Percentiles rank a stretch among this genome's conserved stretches.
Evolutionary conservation across 1,140 invertebrate genomes (phyloP).

Genomic region (Drosophila ohnishii): DNA sequence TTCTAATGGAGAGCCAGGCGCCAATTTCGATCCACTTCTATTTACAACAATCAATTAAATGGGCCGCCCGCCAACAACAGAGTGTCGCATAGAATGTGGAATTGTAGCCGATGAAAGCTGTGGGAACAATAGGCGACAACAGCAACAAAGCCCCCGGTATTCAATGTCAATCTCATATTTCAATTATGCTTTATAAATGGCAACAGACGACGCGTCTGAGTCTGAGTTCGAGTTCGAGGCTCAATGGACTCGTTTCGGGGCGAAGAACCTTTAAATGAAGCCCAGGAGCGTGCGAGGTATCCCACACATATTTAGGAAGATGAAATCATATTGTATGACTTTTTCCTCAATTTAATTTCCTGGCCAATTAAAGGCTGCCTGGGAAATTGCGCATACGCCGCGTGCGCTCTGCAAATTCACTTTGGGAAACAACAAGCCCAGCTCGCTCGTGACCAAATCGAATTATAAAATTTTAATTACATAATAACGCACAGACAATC

Average conservation of each 20-base stretch:
- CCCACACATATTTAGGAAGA: conserved; percentile 11
- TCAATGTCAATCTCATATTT: conserved; percentile 81
- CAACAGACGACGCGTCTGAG: conserved; percentile 64
- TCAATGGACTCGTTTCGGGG: conserved; percentile 28
- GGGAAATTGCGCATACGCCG: conserved; percentile 47
- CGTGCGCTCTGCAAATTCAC: conserved; percentile 13
- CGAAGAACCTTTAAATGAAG: conserved; percentile 18
- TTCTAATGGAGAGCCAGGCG: conserved; percentile 17
- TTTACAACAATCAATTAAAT: conserved; percentile 78
- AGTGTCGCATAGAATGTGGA: conserved; percentile 49
- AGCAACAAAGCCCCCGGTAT: conserved; percentile 54
- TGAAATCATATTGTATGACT: neutral
- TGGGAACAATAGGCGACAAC: conserved; percentile 57
- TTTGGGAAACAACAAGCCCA: neutral
- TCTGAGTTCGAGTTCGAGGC: conserved; percentile 27
- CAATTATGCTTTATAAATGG: conserved; percentile 81
- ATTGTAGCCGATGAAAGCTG: conserved; percentile 49
- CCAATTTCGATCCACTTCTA: conserved; percentile 38
- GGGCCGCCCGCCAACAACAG: conserved; percentile 27
- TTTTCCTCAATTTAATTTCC: conserved; percentile 9
- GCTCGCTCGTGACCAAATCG: conserved; percentile 47
- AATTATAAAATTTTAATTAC: conserved; percentile 71
- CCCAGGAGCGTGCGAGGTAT: conserved; percentile 10
- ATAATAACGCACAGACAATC: conserved; percentile 52
- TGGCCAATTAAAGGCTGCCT: conserved; percentile 20